A percentile compares a stretch with the other conserved stretches of the same genome.
Conservation (phyloP, 2,113 vertebrate species). For the Dunckerocampus dactyliophorus region DNA sequence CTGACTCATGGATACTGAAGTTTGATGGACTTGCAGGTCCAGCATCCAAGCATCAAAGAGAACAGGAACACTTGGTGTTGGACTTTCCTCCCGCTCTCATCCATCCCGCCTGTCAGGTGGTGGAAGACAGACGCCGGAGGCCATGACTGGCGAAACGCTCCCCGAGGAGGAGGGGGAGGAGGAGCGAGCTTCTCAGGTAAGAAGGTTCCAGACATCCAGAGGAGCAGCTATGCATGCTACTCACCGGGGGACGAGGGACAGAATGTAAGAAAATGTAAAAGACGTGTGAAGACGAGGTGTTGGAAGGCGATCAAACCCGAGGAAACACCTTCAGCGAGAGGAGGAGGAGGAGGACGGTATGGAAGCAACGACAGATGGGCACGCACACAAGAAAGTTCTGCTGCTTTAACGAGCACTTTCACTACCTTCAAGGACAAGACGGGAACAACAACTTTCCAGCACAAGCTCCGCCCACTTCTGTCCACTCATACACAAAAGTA, state of each 20-base stretch:
- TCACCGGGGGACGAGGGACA: neutral
- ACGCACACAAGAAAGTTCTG: too few species aligned
- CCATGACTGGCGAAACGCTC: neutral
- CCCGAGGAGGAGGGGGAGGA: neutral
- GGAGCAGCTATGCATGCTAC: conserved; percentile 3
- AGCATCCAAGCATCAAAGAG: too few species aligned
- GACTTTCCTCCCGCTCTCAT: neutral
- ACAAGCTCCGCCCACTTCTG: too few species aligned
- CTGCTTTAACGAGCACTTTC: too few species aligned
- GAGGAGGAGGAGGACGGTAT: neutral
- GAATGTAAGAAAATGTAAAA: too few species aligned
- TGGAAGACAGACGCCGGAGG: neutral
- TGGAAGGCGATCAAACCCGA: conserved; percentile 48
- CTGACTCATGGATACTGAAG: too few species aligned
- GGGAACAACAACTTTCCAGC: too few species aligned
- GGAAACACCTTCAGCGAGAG: conserved; percentile 28
- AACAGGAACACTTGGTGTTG: too few species aligned
- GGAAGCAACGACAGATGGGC: too few species aligned
- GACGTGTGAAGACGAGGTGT: conserved; percentile 33
- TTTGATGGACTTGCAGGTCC: too few species aligned
- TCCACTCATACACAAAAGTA: too few species aligned
- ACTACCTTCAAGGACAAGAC: too few species aligned
- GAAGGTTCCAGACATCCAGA: neutral
- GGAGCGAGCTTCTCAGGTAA: neutral
- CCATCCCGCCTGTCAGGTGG: conserved; percentile 4